A percentile compares a stretch with the other conserved stretches of the same genome.
phyloP scores from a whole-genome alignment of 2,113 vertebrate genomes.

The Perca schrenkii region DNA sequence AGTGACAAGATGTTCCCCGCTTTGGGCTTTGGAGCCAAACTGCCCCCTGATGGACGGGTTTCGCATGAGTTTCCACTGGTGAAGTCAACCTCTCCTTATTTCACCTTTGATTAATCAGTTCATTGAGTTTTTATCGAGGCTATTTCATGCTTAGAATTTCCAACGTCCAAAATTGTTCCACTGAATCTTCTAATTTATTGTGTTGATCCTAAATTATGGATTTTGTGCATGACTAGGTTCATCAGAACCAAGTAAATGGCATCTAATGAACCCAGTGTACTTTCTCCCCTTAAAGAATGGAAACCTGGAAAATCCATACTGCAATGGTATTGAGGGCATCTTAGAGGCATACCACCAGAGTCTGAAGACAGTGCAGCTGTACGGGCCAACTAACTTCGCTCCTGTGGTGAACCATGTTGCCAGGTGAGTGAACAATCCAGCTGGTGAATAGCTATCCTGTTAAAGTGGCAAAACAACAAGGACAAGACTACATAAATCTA shows the following conservation, averaged over 20 bases:
- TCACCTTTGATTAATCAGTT: not conserved
- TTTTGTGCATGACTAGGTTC: not conserved
- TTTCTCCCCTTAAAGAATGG: slow-evolving; percentile 86
- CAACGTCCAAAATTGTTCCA: not conserved
- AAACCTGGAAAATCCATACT: slow-evolving; percentile 93
- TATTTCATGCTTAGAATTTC: not conserved
- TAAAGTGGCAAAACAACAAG: not conserved
- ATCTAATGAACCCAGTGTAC: not conserved
- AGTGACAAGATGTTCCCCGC: slow-evolving; percentile 96
- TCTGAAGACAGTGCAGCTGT: slow-evolving; percentile 95
- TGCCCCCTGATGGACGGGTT: slow-evolving; percentile 92
- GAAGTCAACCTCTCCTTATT: slow-evolving; percentile 25
- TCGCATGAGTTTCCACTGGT: slow-evolving; percentile 96
- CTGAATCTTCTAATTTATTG: not conserved
- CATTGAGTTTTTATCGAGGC: not conserved
- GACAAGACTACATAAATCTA: not conserved
- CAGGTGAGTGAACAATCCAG: slow-evolving; percentile 80
- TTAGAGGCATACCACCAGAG: slow-evolving; percentile 95
- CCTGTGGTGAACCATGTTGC: slow-evolving; percentile 96
- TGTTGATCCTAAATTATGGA: not conserved
- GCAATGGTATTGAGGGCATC: slow-evolving; percentile 94
- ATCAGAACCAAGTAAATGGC: not conserved
- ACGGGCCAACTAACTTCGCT: slow-evolving; percentile 96
- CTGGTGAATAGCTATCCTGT: not conserved
- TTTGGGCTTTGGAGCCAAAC: slow-evolving; percentile 93